phyloP scores from a whole-genome alignment of 2,113 vertebrate genomes.

The Microcebus jonahi region DNA sequence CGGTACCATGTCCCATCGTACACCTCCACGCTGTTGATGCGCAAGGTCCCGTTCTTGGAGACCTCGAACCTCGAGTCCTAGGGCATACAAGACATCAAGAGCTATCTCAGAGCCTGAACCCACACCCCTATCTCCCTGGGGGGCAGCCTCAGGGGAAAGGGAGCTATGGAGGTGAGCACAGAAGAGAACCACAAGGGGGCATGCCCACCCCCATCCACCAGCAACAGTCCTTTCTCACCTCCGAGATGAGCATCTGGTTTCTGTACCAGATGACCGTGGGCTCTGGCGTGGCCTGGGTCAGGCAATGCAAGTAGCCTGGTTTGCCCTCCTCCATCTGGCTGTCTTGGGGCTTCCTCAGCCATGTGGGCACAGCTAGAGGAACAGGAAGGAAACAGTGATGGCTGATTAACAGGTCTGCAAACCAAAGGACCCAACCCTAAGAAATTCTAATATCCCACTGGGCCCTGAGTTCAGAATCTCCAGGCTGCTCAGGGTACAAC shows the following conservation, averaged over 20 bases:
- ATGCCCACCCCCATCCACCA: fast-evolving
- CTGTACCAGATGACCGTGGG: constrained; percentile 93
- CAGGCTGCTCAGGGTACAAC: fast-evolving
- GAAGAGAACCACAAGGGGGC: not conserved
- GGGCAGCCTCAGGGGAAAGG: not conserved
- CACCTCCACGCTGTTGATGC: constrained; percentile 96
- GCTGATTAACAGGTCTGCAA: not conserved
- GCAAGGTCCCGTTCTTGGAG: constrained; percentile 93
- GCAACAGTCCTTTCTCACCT: constrained; percentile 85
- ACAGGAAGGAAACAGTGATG: not conserved
- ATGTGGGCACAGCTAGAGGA: constrained; percentile 90
- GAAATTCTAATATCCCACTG: not conserved
- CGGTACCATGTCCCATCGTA: constrained; percentile 93
- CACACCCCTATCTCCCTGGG: not conserved
- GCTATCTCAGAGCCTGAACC: not conserved
- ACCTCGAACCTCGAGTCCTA: constrained; percentile 93
- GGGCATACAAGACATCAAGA: not conserved
- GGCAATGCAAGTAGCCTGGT: constrained; percentile 95
- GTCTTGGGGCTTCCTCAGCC: constrained; percentile 93
- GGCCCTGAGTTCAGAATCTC: not conserved
- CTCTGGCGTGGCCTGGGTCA: constrained; percentile 91
- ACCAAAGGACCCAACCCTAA: not conserved
- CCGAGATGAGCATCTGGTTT: constrained; percentile 89
- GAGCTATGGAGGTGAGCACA: not conserved
- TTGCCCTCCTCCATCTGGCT: constrained; percentile 94